Conservation (phyloP, 2,797 vertebrate genomes). For the Pseudochaenichthys georgianus region DNA sequence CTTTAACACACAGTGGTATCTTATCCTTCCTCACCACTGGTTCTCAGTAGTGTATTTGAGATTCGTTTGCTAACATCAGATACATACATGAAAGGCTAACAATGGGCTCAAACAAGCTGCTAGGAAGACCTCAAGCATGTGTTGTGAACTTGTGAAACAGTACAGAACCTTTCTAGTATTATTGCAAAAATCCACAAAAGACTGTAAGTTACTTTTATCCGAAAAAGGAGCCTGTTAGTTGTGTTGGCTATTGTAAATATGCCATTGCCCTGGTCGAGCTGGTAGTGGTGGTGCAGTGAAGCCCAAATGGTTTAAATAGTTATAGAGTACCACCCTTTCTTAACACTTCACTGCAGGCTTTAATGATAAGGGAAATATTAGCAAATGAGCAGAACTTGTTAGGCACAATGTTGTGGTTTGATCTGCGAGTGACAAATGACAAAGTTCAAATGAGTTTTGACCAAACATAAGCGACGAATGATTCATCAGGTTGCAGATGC, state of each 20-base stretch:
- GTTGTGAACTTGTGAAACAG: constrained; percentile 1
- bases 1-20: constrained; percentile 9
- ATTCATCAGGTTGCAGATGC: constrained; percentile 52
- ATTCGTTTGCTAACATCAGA: neutral
- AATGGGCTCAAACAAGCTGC: constrained; percentile 4
- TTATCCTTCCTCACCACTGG: neutral
- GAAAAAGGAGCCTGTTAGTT: neutral
- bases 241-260: too few relatives aligned
- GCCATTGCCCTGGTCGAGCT: neutral
- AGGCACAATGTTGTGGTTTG: neutral
- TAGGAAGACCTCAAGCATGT: constrained; percentile 5
- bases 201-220: constrained; percentile 1
- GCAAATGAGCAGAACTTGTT: neutral
- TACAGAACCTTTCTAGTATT: constrained; percentile 5
- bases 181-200: neutral
- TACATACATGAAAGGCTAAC: constrained; percentile 1
- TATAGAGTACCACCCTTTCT: neutral
- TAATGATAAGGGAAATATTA: constrained; percentile 8
- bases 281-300: neutral
- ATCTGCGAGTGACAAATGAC: constrained; percentile 13
- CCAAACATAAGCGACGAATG: constrained; percentile 21
- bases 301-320: neutral
- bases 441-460: constrained; percentile 24
- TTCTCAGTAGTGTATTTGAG: neutral
- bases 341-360: neutral